Conservation (phyloP, 1,140 invertebrate species). For the Dinoponera quadriceps region DNA sequence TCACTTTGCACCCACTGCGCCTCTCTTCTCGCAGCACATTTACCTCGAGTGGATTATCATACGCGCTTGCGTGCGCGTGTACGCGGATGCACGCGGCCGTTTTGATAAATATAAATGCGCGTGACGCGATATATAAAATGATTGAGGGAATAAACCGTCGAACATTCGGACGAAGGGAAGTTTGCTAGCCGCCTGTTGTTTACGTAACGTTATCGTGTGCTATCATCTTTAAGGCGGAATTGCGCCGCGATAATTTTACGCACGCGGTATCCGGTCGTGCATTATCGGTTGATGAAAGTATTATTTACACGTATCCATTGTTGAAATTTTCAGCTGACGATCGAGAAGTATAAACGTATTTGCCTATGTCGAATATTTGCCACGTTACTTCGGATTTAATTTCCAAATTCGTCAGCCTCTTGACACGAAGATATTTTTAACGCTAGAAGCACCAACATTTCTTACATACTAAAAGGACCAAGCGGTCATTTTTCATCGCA, state of each 20-base stretch:
- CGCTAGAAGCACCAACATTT: too few relatives aligned
- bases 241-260: conserved; percentile 17
- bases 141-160: conserved; percentile 13
- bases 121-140: conserved; percentile 20
- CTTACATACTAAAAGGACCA: too few relatives aligned
- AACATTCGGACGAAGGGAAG: background rate
- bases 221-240: conserved; percentile 15
- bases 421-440: too few relatives aligned
- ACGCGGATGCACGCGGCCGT: background rate
- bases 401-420: too few relatives aligned
- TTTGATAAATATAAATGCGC: conserved; percentile 38
- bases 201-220: background rate
- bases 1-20: conserved; percentile 15
- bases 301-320: too few relatives aligned
- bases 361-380: too few relatives aligned
- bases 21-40: conserved; percentile 35
- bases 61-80: background rate
- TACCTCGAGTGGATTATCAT: conserved; percentile 37
- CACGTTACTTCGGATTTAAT: too few relatives aligned
- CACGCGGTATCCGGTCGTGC: too few relatives aligned
- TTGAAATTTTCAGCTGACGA: too few relatives aligned
- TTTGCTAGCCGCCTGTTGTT: background rate
- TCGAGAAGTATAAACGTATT: too few relatives aligned
- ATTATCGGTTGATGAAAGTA: too few relatives aligned
- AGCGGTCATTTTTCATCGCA: too few relatives aligned